These are phyloP conservation scores for Serrognathus titanus DNA, from an alignment of 2,888 invertebrate species.

Conservation along the genomic window DNA sequence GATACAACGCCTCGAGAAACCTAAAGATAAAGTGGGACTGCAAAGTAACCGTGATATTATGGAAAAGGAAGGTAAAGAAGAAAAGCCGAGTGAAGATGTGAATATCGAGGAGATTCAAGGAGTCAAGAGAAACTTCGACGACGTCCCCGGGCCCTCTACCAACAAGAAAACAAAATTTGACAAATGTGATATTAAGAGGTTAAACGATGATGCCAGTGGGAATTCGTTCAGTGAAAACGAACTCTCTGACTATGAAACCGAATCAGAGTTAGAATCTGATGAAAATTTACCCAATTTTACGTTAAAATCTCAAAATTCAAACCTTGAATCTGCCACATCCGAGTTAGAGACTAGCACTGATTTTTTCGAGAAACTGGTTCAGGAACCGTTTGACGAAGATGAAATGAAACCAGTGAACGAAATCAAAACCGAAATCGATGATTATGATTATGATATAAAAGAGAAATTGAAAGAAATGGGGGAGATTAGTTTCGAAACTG, in stretches of 20 bases:
- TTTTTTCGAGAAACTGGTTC: conserved; percentile 42
- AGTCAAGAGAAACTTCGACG: conserved; percentile 27
- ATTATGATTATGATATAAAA: conserved; percentile 58
- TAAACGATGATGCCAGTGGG: conserved; percentile 39
- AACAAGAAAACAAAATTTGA: conserved; percentile 23
- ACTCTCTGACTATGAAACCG: conserved; percentile 44
- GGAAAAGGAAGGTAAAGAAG: conserved; percentile 26
- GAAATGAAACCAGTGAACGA: conserved; percentile 7
- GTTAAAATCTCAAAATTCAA: conserved; percentile 16
- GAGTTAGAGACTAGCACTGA: conserved; percentile 18
- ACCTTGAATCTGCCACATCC: conserved; percentile 18
- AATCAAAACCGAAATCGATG: conserved; percentile 31
- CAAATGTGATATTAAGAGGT: conserved; percentile 24
- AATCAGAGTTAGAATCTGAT: conserved; percentile 47
- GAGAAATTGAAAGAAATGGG: conserved; percentile 65
- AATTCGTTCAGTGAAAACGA: conserved; percentile 43
- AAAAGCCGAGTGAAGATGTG: conserved; percentile 12
- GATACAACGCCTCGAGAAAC: conserved; percentile 52
- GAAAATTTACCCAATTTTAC: conserved; percentile 37
- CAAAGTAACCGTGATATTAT: conserved; percentile 17
- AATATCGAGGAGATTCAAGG: conserved; percentile 5
- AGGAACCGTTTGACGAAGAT: conserved; percentile 30
- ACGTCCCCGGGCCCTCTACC: conserved; percentile 17
- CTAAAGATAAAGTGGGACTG: conserved; percentile 32
- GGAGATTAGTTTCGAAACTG: conserved; percentile 49